These are phyloP conservation scores for Stegodyphus dumicola DNA, from an alignment of 1,140 invertebrate species.

Conservation along the genomic window DNA sequence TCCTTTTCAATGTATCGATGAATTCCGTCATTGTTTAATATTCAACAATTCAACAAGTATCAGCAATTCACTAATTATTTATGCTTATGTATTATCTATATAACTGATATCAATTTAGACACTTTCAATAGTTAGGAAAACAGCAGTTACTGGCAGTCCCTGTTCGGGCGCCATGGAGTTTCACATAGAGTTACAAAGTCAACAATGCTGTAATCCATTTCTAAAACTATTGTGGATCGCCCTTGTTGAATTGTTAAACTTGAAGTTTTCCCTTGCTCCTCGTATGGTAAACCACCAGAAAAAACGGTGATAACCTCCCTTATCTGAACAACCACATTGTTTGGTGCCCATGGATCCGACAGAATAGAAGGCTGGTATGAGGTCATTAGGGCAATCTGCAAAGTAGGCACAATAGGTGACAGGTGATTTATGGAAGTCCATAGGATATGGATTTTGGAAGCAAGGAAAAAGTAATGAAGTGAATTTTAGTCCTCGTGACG, in stretches of 20 bases:
- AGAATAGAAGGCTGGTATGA: slow-evolving; percentile 93
- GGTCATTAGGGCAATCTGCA: slow-evolving; percentile 96
- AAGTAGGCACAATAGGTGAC: slow-evolving; percentile 96
- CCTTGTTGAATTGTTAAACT: slow-evolving; percentile 96
- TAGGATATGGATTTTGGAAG: slow-evolving; percentile 99
- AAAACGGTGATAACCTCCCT: slow-evolving; percentile 89
- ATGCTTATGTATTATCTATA: too few relatives aligned
- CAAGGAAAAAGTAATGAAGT: slow-evolving; percentile 91
- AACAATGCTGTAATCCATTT: slow-evolving; percentile 98
- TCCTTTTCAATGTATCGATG: too few relatives aligned
- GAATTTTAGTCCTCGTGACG: too few relatives aligned
- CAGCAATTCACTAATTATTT: too few relatives aligned
- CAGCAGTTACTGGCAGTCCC: too few relatives aligned
- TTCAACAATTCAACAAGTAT: too few relatives aligned
- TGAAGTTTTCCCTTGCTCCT: slow-evolving; percentile 73
- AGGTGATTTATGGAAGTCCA: slow-evolving; percentile 98
- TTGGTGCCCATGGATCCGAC: slow-evolving; percentile 79
- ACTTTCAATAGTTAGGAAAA: too few relatives aligned
- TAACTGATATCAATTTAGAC: too few relatives aligned
- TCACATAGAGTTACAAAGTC: slow-evolving; percentile 97
- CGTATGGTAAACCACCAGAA: slow-evolving; percentile 92
- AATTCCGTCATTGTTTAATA: too few relatives aligned
- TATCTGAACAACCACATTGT: slow-evolving; percentile 62
- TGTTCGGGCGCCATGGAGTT: slow-evolving; percentile 85
- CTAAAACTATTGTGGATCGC: slow-evolving; percentile 94